Evolutionary conservation across 2,113 vertebrate species (phyloP).

Genomic region (Taxidea taxus): DNA sequence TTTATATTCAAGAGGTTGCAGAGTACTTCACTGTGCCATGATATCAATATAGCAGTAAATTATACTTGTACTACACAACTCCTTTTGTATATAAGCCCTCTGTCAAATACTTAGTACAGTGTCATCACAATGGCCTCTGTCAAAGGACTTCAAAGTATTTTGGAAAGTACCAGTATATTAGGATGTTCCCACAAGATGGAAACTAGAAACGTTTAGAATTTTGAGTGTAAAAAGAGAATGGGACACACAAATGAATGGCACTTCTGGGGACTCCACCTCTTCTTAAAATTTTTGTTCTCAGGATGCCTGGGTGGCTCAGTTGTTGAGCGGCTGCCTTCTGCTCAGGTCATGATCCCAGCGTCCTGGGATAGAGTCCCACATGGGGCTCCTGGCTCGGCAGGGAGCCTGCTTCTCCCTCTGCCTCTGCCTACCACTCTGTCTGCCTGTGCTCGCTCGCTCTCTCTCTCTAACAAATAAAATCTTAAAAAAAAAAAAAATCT

Average conservation of each 20-base stretch:
- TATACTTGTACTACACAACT: neutral
- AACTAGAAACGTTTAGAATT: constrained; percentile 8
- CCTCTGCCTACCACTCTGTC: too few species aligned
- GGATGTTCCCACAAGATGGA: neutral
- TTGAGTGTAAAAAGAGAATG: neutral
- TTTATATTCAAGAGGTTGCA: constrained; percentile 58
- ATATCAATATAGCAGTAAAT: constrained; percentile 28
- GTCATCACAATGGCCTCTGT: neutral
- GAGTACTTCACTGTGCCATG: constrained; percentile 16
- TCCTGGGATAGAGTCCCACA: too few species aligned
- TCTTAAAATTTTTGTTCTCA: constrained; percentile 28
- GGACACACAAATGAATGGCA: neutral
- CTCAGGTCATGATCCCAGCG: too few species aligned
- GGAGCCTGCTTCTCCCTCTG: too few species aligned
- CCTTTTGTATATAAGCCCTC: neutral
- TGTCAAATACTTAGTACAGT: neutral
- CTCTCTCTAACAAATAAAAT: too few species aligned
- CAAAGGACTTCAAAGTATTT: constrained; percentile 13
- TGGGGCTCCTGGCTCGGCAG: too few species aligned
- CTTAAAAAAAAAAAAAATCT: too few species aligned
- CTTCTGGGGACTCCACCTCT: neutral
- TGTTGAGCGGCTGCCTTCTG: too few species aligned
- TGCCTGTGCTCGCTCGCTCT: too few species aligned
- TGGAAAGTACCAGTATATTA: constrained; percentile 3
- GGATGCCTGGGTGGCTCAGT: too few species aligned